These are phyloP conservation scores for Platerodrilus igneus DNA, from an alignment of 2,888 invertebrate genomes.

Conservation along the genomic window DNA sequence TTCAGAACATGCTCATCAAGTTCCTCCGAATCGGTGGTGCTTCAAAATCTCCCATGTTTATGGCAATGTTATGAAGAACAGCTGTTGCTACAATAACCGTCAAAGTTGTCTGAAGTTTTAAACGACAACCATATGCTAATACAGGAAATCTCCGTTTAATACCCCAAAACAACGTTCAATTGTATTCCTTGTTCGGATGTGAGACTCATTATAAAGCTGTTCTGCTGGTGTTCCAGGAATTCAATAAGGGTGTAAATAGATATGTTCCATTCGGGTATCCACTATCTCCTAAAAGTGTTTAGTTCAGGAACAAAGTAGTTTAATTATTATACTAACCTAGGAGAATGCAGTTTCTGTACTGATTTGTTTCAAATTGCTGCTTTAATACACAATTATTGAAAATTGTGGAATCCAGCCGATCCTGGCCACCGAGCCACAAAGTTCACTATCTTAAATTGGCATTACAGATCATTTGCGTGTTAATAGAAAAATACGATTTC, in stretches of 20 bases:
- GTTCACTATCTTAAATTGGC: conserved; percentile 21
- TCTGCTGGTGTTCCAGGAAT: conserved; percentile 4
- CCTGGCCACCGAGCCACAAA: conserved; percentile 36
- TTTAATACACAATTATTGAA: conserved; percentile 26
- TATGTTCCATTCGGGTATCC: conserved; percentile 17
- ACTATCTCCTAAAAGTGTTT: no score
- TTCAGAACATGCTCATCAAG: no score
- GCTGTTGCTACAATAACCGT: conserved; percentile 31
- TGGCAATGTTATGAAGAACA: conserved; percentile 32
- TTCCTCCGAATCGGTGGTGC: no score
- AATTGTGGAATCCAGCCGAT: conserved; percentile 31
- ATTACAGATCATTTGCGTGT: conserved; percentile 27
- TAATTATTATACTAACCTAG: no score
- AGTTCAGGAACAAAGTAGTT: no score
- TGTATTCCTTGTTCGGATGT: conserved; percentile 33
- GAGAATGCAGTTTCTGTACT: conserved; percentile 24
- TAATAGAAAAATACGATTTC: conserved; percentile 31
- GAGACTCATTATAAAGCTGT: conserved; percentile 11
- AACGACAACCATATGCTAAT: conserved; percentile 12
- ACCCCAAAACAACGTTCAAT: conserved; percentile 24
- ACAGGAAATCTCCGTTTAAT: conserved; percentile 25
- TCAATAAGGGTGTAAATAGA: conserved; percentile 13
- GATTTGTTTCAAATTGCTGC: conserved; percentile 14
- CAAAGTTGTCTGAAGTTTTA: conserved; percentile 23
- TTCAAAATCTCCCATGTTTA: no score